Evolutionary conservation across 2,797 vertebrate species (phyloP).

Genomic region (Sardinella longiceps): DNA sequence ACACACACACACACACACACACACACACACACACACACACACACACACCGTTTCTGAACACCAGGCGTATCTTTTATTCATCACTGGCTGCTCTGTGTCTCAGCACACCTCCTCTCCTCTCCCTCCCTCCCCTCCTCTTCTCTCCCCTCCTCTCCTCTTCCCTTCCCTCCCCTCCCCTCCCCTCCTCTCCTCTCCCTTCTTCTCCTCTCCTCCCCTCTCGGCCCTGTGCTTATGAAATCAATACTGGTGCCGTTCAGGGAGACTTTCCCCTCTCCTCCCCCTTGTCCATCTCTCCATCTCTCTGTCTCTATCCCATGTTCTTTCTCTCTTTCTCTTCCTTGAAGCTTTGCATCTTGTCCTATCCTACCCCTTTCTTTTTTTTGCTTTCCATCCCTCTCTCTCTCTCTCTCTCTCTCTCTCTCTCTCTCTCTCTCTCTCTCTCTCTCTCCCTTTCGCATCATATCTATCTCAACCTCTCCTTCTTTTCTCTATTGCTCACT

Average conservation of each 20-base stretch:
- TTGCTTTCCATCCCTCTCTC: neutral
- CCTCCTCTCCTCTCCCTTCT: neutral
- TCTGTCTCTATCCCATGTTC: neutral
- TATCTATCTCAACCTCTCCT: neutral
- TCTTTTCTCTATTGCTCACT: neutral
- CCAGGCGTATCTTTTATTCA: constrained; percentile 7
- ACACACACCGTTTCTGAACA: neutral
- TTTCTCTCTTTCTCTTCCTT: neutral
- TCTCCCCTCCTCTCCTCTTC: neutral
- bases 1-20: constrained; percentile 5
- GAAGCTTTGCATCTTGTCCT: neutral
- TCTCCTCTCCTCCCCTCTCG: neutral
- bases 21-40: constrained; percentile 18
- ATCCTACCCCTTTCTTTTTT: neutral
- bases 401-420: neutral
- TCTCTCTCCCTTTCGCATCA: neutral
- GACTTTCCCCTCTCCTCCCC: constrained; percentile 17
- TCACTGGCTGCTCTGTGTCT: constrained; percentile 10
- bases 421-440: neutral
- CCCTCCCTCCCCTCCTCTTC: neutral
- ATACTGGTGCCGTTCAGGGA: constrained; percentile 44
- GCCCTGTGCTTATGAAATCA: constrained; percentile 50
- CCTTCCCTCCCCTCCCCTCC: neutral
- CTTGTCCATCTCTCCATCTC: constrained; percentile 10
- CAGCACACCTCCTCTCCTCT: neutral